Base-by-base conservation (phyloP, 1,140 invertebrate species). In the Luehdorfia chinensis region DNA sequence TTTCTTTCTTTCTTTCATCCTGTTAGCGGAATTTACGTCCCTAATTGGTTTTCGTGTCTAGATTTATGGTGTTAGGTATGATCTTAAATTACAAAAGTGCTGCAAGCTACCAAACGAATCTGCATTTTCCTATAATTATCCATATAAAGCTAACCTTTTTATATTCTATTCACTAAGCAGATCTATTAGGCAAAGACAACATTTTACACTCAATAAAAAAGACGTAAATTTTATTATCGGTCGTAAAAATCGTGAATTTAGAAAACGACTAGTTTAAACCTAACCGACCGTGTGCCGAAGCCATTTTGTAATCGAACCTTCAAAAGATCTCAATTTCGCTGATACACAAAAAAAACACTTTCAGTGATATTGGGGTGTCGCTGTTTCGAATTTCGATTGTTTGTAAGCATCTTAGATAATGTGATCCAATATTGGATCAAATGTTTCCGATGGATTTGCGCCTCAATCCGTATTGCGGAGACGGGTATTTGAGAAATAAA, bases 351-450 rank as follows among this genome's bases (percentile, higher is more conserved):
- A 46, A 48, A 44, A 51, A 47, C 57, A 55, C 54, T 66, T 73
- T 67, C 50, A 57, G 59, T 59, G 63, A 61, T 69, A 69, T 75
- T 67, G 57, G 59, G 32, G 32, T 9, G 15, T n/a, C 16, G 30
- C 25, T 27, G 25, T 32, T 45, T 48, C 45, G 47, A 45, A 39
- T 52, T 52, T 43, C 49, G 47, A 50, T 50, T 58, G 55, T 36
- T 46, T 50, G 43, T 44, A 45, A 37, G 36, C 50, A 19, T 14
- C 45, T 49, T 34, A 47, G 46, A 50, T 41, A 47, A 32, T 47
- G 19, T 18, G 9, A 41, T 52, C 37, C 33, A 52, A 59, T 57
- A 57, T 59, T 55, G 48, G 52, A 41, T 52, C 52, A 58, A 63
- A 58, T 47, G 49, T 52, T 50, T 41, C 12, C 45, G 37, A 31